Base-by-base conservation (phyloP, 2,797 vertebrate genomes). In the Eulemur coronatus region DNA sequence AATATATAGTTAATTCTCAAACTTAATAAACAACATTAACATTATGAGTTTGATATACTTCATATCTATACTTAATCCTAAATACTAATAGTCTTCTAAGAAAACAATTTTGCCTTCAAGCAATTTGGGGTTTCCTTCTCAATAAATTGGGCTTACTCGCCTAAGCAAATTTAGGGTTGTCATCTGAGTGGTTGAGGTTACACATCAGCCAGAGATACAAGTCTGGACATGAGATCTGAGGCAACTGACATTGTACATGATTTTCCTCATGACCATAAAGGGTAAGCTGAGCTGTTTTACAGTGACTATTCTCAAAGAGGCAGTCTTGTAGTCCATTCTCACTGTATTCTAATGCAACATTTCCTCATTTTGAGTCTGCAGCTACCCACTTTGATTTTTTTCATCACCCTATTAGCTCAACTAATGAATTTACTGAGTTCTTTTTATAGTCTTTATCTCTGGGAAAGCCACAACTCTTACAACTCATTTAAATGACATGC, bases 21-120 rank as follows among this genome's bases (percentile, higher is more conserved):
- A 90, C 26, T 78, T 94, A 86, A 65, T 70, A 86, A 52, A 86
- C 70, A 84, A 92, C 48, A 87, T 50, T 84, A 63, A 43, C 55
- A 26, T 15, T 73, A 13, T 70, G 18, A n/a, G 57, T 80, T 80
- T 41, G 38, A 59, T 48, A 26, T 75, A 69, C 46, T 84, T 80
- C 20, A 30, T 80, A 57, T 43, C 70, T 82, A 4, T 84, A 33
- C 33, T 82, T 76, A 84, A 84, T 65, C 85, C 38, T 78, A 75
- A 65, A 76, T 63, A 87, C 61, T 55, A 89, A n/a, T 55, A 86
- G 30, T 61, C 52, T 92, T 84, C 30, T 78, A 78, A 73, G 69
- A 84, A 92, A 86, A 59, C 33, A 50, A 11, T 67, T 91, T 80
- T 65, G 73, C 52, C 73, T 72, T 76, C 12, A 86, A 76, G 22